These are phyloP conservation scores for Troides helena DNA, from an alignment of 2,888 invertebrate species.

Conservation along the genomic window DNA sequence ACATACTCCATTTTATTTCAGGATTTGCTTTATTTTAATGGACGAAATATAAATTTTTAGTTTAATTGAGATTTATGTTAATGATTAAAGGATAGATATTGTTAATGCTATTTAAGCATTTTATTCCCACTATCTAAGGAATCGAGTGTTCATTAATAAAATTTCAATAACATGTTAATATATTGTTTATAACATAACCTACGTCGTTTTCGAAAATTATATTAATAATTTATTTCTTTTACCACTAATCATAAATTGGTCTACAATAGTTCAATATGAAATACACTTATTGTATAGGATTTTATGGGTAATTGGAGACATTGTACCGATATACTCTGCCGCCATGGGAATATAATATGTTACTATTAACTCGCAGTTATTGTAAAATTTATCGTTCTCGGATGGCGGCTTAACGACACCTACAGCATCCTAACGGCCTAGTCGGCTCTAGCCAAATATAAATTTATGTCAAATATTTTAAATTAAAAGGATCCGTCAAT, in stretches of 20 bases:
- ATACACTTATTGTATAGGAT: constrained; percentile 4
- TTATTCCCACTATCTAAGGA: background rate
- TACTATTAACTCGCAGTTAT: constrained; percentile 22
- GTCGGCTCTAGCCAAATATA: constrained; percentile 18
- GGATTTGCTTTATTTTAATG: background rate
- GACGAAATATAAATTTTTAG: background rate
- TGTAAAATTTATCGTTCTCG: constrained; percentile 26
- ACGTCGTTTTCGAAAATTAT: background rate
- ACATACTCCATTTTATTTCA: too few relatives aligned
- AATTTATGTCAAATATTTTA: constrained; percentile 25
- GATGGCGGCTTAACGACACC: constrained; percentile 23
- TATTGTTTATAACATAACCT: background rate
- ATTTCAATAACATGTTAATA: too few relatives aligned
- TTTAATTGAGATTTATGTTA: background rate
- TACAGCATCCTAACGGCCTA: constrained; percentile 20
- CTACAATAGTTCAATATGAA: constrained; percentile 10
- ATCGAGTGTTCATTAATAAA: background rate
- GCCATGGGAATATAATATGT: constrained; percentile 26
- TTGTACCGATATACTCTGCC: constrained; percentile 7
- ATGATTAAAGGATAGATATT: too few relatives aligned
- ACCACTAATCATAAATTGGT: constrained; percentile 2
- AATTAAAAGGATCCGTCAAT: constrained; percentile 9
- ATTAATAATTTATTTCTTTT: background rate
- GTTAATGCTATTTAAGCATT: background rate
- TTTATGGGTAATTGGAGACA: constrained; percentile 12